Evolutionary conservation across 2,113 vertebrate genomes (phyloP).

Genomic region (Muscicapa adusta): DNA sequence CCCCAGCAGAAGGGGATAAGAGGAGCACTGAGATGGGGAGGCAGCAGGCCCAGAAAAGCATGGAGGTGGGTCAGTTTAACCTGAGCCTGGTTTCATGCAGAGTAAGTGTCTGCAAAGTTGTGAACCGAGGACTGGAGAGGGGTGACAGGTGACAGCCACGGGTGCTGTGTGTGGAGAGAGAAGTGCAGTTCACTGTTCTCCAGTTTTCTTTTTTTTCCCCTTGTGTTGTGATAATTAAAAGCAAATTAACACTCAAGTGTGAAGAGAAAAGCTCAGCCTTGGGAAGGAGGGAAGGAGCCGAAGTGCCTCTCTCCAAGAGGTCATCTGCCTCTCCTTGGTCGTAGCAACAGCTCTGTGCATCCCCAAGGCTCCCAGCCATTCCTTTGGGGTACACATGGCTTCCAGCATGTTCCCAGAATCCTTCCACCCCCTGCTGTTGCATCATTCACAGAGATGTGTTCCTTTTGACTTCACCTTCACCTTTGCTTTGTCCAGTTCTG

Average conservation of each 20-base stretch:
- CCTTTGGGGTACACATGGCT: background rate
- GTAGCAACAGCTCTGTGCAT: background rate
- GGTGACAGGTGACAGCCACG: too few relatives aligned
- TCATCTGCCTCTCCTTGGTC: background rate
- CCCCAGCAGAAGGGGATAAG: accelerated
- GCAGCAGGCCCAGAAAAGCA: background rate
- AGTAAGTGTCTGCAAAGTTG: background rate
- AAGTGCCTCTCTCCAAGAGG: background rate
- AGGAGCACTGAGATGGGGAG: background rate
- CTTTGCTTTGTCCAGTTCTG: background rate
- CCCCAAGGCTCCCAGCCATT: background rate
- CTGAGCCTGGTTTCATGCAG: background rate
- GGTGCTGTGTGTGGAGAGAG: background rate
- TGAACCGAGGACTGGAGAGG: accelerated
- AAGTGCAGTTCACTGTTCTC: background rate
- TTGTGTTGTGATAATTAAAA: background rate
- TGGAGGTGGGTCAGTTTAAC: background rate
- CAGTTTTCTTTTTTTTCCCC: background rate
- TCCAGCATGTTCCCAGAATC: background rate
- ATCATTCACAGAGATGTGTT: background rate
- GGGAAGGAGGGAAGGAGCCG: background rate
- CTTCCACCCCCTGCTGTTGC: accelerated
- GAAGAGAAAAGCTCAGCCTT: background rate
- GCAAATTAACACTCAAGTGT: background rate
- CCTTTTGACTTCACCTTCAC: background rate